Conservation (phyloP, 2,888 invertebrate genomes). For the Leptinotarsa peninsularis region DNA sequence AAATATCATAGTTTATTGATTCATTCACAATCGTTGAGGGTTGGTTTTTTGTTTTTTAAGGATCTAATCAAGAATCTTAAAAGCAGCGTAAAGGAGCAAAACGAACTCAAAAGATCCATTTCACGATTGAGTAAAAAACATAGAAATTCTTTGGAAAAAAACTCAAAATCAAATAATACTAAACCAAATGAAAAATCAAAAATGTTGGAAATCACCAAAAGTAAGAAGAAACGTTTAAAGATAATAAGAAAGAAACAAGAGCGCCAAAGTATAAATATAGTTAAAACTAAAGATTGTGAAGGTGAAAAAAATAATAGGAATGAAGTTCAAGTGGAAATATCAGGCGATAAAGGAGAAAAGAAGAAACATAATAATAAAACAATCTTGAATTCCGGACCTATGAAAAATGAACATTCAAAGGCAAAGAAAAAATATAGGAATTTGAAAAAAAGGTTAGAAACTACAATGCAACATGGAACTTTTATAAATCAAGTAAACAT, state of each 20-base stretch:
- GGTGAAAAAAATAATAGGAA: slow-evolving; percentile 18
- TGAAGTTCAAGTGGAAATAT: slow-evolving; percentile 3
- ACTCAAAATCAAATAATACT: background rate
- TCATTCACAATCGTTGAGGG: background rate
- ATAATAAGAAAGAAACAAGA: slow-evolving; percentile 54
- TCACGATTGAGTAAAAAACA: background rate
- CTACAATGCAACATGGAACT: background rate
- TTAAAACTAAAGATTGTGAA: background rate
- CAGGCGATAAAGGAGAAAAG: background rate
- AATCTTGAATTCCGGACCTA: slow-evolving; percentile 27
- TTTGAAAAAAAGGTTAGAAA: slow-evolving; percentile 33
- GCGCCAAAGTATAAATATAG: slow-evolving; percentile 5
- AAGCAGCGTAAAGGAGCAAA: background rate
- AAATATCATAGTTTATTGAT: no score
- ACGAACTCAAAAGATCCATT: background rate
- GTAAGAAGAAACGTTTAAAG: slow-evolving; percentile 55
- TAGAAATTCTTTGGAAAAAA: background rate
- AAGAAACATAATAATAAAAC: background rate
- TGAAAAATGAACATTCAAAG: slow-evolving; percentile 29
- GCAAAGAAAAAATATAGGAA: slow-evolving; percentile 34
- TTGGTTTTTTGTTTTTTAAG: background rate
- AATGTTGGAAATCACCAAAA: slow-evolving; percentile 34
- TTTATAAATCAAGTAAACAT: slow-evolving; percentile 16
- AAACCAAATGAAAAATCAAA: background rate
- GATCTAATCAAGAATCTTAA: background rate